Evolutionary conservation across 2,113 vertebrate species (phyloP).

Genomic region (Callipepla californica): DNA sequence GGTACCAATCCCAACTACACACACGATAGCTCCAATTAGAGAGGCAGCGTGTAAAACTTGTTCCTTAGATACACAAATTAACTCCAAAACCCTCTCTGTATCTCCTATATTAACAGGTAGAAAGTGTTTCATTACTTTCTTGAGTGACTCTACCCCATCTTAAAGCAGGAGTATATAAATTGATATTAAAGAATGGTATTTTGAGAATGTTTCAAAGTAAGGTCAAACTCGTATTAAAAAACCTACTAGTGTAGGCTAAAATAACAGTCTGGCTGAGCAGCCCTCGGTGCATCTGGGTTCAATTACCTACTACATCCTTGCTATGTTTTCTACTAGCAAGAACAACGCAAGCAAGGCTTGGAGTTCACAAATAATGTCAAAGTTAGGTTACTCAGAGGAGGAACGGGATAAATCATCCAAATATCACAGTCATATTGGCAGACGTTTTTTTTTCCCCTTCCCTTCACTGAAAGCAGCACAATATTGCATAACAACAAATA

Average conservation of each 20-base stretch:
- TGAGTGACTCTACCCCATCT: slow-evolving; percentile 30
- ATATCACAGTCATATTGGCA: slow-evolving; percentile 41
- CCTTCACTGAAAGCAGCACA: background rate
- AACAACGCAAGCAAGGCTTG: slow-evolving; percentile 80
- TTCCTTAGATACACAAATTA: slow-evolving; percentile 35
- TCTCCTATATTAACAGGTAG: slow-evolving; percentile 65
- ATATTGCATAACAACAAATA: slow-evolving; percentile 44
- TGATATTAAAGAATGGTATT: slow-evolving; percentile 87
- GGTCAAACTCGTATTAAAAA: slow-evolving; percentile 90
- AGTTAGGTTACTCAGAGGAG: slow-evolving; percentile 79
- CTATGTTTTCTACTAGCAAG: slow-evolving; percentile 82
- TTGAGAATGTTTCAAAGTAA: slow-evolving; percentile 89
- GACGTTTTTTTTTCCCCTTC: background rate
- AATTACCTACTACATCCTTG: slow-evolving; percentile 91
- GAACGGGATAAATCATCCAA: slow-evolving; percentile 81
- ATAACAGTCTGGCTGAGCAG: slow-evolving; percentile 88
- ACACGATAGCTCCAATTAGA: background rate
- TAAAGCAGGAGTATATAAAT: slow-evolving; percentile 81
- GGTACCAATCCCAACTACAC: background rate
- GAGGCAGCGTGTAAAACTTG: background rate
- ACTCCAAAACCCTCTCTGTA: slow-evolving; percentile 26
- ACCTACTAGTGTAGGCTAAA: slow-evolving; percentile 88
- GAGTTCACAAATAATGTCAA: slow-evolving; percentile 87
- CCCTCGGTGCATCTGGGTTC: slow-evolving; percentile 86
- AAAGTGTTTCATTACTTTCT: slow-evolving; percentile 76